Base-by-base conservation (phyloP, 2,113 vertebrate species). In the Nesogale talazaci region DNA sequence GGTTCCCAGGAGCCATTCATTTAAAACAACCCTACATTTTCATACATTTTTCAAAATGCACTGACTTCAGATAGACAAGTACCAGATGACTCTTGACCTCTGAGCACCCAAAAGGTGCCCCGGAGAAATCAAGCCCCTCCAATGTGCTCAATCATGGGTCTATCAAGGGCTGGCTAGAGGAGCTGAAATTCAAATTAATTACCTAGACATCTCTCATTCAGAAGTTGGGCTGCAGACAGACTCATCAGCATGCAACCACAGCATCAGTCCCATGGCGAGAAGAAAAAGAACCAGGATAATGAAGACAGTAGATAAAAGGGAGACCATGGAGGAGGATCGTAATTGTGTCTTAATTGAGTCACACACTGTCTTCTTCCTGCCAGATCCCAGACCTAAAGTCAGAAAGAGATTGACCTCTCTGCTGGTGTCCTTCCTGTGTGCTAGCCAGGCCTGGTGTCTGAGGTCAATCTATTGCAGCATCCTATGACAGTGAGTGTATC, bases 281-380 rank as follows among this genome's bases (percentile, higher is more conserved):
- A 93, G 96, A 89, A 80, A 94, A 78, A 85, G 46, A 29, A 76
- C 88, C 59, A 4, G 78, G 72, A 90, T 93, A 96, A 96, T 94
- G 95, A 95, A 89, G 92, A 92, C 83, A 31, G 88, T 0, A 80
- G 94, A 95, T 95, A 63, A 96, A 95, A 96, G 86, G 76, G 59
- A 89, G 46, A 69, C 82, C 36, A 31, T 0, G 52, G 89, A 93
- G 67, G 82, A 91, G 69, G 92, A 86, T 93, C 95, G 89, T 96
- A 93, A 96, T 82, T 95, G 89, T 86, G 92, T 95, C 95, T 95
- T 96, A 95, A 95, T 81, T 92, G 95, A 95, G 90, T 94, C 96
- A 67, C 69, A 86, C 57, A 63, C 76, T 94, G 94, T 93, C 88
- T 93, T 67, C 88, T 96, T 69, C 89, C 77, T 34, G 88, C 67